These are phyloP conservation scores for Chionoecetes opilio DNA, from an alignment of 1,140 invertebrate species.

Conservation along the genomic window DNA sequence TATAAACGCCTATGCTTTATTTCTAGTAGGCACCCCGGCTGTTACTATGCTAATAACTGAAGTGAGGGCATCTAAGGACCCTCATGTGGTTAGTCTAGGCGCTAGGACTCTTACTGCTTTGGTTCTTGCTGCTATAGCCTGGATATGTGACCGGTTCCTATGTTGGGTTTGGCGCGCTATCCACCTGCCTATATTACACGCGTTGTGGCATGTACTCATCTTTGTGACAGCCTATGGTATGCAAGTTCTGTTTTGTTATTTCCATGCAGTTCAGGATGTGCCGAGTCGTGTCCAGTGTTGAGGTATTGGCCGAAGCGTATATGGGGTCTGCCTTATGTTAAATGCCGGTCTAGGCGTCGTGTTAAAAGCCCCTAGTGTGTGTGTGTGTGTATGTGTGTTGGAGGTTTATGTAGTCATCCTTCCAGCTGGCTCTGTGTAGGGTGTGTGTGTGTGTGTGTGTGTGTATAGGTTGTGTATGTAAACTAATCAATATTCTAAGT, in stretches of 20 bases:
- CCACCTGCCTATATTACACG: constrained; percentile 92
- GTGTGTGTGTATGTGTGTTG: no score
- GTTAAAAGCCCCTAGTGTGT: constrained; percentile 59
- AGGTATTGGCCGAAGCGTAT: constrained; percentile 89
- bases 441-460: no score
- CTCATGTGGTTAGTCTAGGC: constrained; percentile 88
- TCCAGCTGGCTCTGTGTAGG: no score
- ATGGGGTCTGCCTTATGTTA: constrained; percentile 74
- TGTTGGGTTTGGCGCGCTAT: constrained; percentile 90
- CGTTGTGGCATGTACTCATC: constrained; percentile 92
- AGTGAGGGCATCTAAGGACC: constrained; percentile 85
- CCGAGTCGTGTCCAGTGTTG: constrained; percentile 88
- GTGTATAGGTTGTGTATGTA: no score
- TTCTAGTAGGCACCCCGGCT: constrained; percentile 89
- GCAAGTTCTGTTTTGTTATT: constrained; percentile 91
- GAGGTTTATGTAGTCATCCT: no score
- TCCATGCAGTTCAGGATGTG: constrained; percentile 86
- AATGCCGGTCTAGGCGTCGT: constrained; percentile 49
- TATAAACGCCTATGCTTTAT: constrained; percentile 91
- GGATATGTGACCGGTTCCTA: constrained; percentile 91
- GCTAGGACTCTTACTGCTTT: constrained; percentile 88
- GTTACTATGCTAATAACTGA: constrained; percentile 87
- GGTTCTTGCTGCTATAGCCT: constrained; percentile 89
- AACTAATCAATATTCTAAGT: background rate
- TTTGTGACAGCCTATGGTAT: constrained; percentile 91